phyloP scores from a whole-genome alignment of 2,888 invertebrate genomes.

The Cosmia pyralina region DNA sequence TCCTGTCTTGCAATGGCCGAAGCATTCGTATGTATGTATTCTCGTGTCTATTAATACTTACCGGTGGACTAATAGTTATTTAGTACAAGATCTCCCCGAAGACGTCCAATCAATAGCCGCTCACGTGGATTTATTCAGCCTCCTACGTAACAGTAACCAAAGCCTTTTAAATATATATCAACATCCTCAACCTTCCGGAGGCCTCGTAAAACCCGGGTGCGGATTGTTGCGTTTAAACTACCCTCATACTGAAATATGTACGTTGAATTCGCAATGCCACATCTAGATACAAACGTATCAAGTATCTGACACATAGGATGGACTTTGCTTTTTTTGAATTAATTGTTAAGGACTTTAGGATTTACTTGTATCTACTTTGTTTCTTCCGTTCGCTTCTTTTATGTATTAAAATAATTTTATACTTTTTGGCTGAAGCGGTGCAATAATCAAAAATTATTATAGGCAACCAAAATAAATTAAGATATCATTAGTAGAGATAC shows the following conservation, averaged over 20 bases:
- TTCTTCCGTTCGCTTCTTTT: background rate
- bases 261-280: constrained; percentile 67
- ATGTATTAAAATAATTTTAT: too few species aligned
- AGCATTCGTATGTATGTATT: too few species aligned
- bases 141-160: background rate
- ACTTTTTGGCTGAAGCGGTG: background rate
- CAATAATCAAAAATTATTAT: background rate
- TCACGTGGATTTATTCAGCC: too few species aligned
- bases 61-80: too few species aligned
- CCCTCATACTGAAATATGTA: constrained; percentile 74
- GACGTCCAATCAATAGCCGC: too few species aligned
- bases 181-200: constrained; percentile 59
- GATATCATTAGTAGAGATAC: too few species aligned
- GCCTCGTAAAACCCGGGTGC: constrained; percentile 75
- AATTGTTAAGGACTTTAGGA: constrained; percentile 21
- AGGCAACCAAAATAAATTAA: background rate
- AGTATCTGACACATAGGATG: constrained; percentile 61
- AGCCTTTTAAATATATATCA: constrained; percentile 67
- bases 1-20: too few species aligned
- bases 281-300: constrained; percentile 63
- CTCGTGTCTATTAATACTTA: too few species aligned
- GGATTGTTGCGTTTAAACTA: constrained; percentile 74
- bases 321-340: constrained; percentile 35
- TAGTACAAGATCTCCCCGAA: too few species aligned
- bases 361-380: background rate